Evolutionary conservation across 2,113 vertebrate genomes (phyloP), one percentile per base, ranked within the genome.

Genomic region (Coryphaenoides rupestris): DNA sequence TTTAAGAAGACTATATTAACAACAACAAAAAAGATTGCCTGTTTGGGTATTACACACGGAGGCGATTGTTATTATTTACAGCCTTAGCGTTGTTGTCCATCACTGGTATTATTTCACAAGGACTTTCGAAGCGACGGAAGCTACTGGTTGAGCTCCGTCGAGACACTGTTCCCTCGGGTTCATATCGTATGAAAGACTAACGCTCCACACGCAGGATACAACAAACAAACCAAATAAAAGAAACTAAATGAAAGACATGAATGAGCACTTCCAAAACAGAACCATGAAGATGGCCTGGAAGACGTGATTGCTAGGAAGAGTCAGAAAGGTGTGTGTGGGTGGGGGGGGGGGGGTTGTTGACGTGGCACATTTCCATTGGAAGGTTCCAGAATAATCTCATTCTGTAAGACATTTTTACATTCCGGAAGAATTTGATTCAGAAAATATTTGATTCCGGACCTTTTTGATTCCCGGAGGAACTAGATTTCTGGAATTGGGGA

Each of bases 111-210:
- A 81, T 74, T 70, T 71, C 77, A 82, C 58, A 80, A 81, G 64
- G 60, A 82, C 52, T 77, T 78, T 75, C 59, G 81, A 81, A 79
- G 80, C 68, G 84, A 81, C 66, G 84, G 57, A 71, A 85, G 78
- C 40, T 76, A 81, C 83, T 82, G 70, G 84, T 82, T 47, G 84
- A 76, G 84, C 82, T 87, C 73, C 49, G 75, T 85, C 78, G 75
- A 71, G 75, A 91, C 91, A 89, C 92, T 89, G 91, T 91, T 92
- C 89, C 92, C 85, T 92, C 92, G 89, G 90, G 91, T 93, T 93
- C 87, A 85, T 92, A 94, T 94, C 94, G 93, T 91, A 88, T 94
- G 28, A 92, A 92, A 93, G 91, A 94, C 91, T 94, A 93, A 93
- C 89, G 92, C 90, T 88, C 92, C 91, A 92, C 95, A 91, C 92